Evolutionary conservation across 2,113 vertebrate genomes (phyloP).

Genomic region (Nibea albiflora): DNA sequence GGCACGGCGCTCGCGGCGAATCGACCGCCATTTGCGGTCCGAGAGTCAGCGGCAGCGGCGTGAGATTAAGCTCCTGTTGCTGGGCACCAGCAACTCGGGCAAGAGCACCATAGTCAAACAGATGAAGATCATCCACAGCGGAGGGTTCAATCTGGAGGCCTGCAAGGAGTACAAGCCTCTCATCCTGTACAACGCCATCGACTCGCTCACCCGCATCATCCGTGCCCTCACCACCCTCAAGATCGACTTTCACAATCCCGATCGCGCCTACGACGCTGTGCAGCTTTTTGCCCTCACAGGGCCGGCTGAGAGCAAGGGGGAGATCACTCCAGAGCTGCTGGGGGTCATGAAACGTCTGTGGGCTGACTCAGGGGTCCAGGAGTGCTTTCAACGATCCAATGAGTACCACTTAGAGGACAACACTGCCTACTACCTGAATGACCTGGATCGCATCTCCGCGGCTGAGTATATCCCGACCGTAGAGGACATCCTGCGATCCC

Average conservation of each 20-base stretch:
- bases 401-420: slow-evolving; percentile 99
- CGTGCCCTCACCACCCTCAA: slow-evolving; percentile 95
- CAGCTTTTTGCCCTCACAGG: slow-evolving; percentile 98
- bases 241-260: slow-evolving; percentile 98
- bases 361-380: slow-evolving; percentile 95
- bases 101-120: slow-evolving; percentile 99
- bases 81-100: slow-evolving; percentile 99
- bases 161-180: slow-evolving; percentile 99
- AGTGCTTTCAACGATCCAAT: slow-evolving; percentile 96
- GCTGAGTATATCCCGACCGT: slow-evolving; percentile 96
- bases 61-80: slow-evolving; percentile 96
- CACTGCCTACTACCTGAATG: slow-evolving; percentile 97
- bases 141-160: slow-evolving; percentile 97
- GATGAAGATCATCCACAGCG: slow-evolving; percentile 99
- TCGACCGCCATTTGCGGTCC: slow-evolving; percentile 98
- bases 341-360: slow-evolving; percentile 98
- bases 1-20: slow-evolving; percentile 95
- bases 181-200: slow-evolving; percentile 98
- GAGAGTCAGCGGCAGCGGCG: slow-evolving; percentile 97
- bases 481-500: slow-evolving; percentile 97
- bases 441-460: slow-evolving; percentile 96
- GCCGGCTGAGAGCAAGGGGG: slow-evolving; percentile 97
- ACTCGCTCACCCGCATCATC: slow-evolving; percentile 98
- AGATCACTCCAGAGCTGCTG: slow-evolving; percentile 95
- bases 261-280: slow-evolving; percentile 96